phyloP scores from a whole-genome alignment of 2,797 vertebrate genomes.

The Rhinoraja longicauda region DNA sequence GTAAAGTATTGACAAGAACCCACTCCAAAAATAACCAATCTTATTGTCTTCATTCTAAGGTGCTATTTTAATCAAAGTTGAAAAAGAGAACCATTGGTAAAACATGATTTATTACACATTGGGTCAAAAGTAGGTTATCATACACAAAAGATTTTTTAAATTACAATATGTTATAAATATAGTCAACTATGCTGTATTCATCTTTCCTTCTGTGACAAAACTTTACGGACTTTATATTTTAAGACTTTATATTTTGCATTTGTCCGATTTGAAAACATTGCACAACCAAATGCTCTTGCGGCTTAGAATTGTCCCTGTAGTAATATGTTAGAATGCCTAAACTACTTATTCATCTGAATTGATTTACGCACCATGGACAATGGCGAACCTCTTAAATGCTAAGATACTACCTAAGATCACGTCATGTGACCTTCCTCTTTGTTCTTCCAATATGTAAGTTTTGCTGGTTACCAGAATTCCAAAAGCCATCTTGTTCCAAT shows the following conservation, averaged over 20 bases:
- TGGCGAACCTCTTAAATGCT: not conserved
- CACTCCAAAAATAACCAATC: not conserved
- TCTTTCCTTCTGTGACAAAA: not conserved
- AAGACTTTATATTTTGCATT: not conserved
- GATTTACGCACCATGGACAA: not conserved
- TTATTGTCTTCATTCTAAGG: not conserved
- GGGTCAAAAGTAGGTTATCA: not conserved
- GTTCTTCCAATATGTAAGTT: not conserved
- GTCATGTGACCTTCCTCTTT: not conserved
- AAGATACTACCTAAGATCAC: not conserved
- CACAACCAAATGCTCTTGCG: not conserved
- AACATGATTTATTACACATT: not conserved
- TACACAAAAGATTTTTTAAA: not conserved
- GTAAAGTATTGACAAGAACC: not conserved
- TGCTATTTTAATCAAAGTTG: not conserved
- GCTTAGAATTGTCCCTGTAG: not conserved
- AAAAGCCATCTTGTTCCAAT: not conserved
- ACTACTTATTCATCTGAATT: not conserved
- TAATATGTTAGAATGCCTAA: not conserved
- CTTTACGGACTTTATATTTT: not conserved
- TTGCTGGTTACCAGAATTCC: not conserved
- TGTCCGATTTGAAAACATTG: not conserved
- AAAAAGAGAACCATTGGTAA: conserved; percentile 8
- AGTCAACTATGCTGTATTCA: not conserved
- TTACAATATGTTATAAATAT: not conserved